Conservation (phyloP, 2,888 invertebrate species). For the Ernsta delagoae region DNA sequence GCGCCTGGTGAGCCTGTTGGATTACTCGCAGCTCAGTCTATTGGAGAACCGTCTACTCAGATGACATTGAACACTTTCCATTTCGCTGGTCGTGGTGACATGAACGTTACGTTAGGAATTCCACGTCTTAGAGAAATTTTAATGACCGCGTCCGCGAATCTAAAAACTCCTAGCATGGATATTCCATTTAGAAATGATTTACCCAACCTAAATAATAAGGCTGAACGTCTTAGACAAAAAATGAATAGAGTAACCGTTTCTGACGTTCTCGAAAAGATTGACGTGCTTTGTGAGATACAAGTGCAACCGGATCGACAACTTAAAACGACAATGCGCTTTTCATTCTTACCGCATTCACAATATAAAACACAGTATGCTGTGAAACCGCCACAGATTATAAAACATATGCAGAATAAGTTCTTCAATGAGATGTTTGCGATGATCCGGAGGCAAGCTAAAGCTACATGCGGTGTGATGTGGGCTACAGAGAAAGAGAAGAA, state of each 20-base stretch:
- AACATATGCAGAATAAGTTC: slow-evolving; percentile 90
- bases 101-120: slow-evolving; percentile 99
- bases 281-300: slow-evolving; percentile 85
- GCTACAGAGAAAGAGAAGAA: slow-evolving; percentile 75
- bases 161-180: slow-evolving; percentile 98
- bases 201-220: slow-evolving; percentile 77
- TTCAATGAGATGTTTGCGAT: slow-evolving; percentile 87
- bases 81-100: slow-evolving; percentile 99
- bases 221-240: slow-evolving; percentile 88
- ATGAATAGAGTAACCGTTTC: slow-evolving; percentile 92
- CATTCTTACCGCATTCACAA: slow-evolving; percentile 89
- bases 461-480: slow-evolving; percentile 79
- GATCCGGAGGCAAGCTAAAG: slow-evolving; percentile 85
- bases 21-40: slow-evolving; percentile 97
- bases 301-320: slow-evolving; percentile 83
- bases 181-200: slow-evolving; percentile 89
- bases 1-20: slow-evolving; percentile 99
- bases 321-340: slow-evolving; percentile 88
- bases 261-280: slow-evolving; percentile 90
- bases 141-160: slow-evolving; percentile 96
- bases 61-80: slow-evolving; percentile 99
- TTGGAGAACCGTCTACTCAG: slow-evolving; percentile 99
- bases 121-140: slow-evolving; percentile 98
- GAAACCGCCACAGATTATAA: slow-evolving; percentile 88
- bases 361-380: slow-evolving; percentile 91